phyloP scores from a whole-genome alignment of 2,888 invertebrate genomes.

The Cheilosia pagana region DNA sequence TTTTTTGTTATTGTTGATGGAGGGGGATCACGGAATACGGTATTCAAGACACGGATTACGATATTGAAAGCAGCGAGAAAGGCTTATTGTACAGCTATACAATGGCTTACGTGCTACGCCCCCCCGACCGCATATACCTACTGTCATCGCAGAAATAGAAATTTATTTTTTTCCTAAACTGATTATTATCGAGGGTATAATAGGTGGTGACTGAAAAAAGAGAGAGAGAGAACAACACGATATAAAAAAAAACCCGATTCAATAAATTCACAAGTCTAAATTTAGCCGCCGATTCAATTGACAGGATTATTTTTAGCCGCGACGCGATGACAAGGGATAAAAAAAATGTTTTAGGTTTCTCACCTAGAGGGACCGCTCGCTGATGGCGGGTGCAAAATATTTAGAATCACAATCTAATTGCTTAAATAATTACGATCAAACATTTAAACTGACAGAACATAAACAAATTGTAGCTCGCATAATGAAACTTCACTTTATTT shows the following conservation, averaged over 20 bases:
- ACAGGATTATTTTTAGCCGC: constrained; percentile 46
- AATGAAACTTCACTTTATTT: background rate
- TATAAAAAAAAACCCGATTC: constrained; percentile 8
- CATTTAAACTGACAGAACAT: background rate
- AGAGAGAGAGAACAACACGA: constrained; percentile 3
- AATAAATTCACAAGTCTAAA: constrained; percentile 45
- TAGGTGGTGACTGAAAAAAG: background rate
- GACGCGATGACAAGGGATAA: background rate
- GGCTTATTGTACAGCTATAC: constrained; percentile 59
- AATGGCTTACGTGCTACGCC: constrained; percentile 21
- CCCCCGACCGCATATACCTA: constrained; percentile 1
- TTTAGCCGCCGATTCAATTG: constrained; percentile 48
- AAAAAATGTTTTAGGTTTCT: background rate
- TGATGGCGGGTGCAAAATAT: constrained; percentile 31
- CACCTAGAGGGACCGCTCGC: background rate
- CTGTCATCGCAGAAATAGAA: constrained; percentile 36
- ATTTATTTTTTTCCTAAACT: constrained; percentile 7
- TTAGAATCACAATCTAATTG: constrained; percentile 24
- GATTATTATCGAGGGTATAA: constrained; percentile 19
- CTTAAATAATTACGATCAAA: constrained; percentile 7
- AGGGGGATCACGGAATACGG: constrained; percentile 6
- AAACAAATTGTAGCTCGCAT: background rate
- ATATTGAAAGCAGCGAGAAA: constrained; percentile 57
- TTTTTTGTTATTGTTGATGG: background rate
- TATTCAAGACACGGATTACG: constrained; percentile 67